Evolutionary conservation across 2,113 vertebrate genomes (phyloP).

Genomic region (Callionymus lyra): DNA sequence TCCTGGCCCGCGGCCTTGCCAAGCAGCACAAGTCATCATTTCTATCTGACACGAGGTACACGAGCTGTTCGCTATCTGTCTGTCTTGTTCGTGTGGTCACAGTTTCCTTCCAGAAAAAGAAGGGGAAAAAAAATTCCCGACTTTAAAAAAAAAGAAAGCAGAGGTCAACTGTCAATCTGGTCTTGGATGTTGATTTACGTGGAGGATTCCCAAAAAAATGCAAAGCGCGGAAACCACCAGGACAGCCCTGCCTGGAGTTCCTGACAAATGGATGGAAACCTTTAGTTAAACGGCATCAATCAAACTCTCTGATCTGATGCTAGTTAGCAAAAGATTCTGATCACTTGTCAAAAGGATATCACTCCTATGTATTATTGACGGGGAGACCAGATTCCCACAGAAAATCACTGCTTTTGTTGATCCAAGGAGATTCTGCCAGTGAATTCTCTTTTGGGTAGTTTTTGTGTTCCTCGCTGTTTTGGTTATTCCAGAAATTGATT

Average conservation of each 20-base stretch:
- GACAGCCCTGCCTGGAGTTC: constrained; percentile 31
- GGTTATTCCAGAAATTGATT: no score
- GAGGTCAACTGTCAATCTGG: constrained; percentile 31
- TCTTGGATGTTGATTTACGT: constrained; percentile 44
- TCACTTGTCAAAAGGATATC: constrained; percentile 22
- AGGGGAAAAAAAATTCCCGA: constrained; percentile 28
- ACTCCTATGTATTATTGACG: neutral
- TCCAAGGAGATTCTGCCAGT: no score
- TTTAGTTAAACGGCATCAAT: constrained; percentile 59
- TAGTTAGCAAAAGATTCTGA: constrained; percentile 3
- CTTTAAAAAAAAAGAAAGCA: constrained; percentile 13
- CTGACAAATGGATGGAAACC: constrained; percentile 57
- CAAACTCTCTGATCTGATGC: constrained; percentile 50
- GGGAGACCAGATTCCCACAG: neutral
- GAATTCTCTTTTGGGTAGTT: no score
- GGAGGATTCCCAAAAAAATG: constrained; percentile 55
- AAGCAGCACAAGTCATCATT: constrained; percentile 40
- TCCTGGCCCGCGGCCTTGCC: constrained; percentile 40
- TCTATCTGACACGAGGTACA: constrained; percentile 49
- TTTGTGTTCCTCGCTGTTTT: no score
- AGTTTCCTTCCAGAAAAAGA: constrained; percentile 10
- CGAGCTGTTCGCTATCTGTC: constrained; percentile 37
- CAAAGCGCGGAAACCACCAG: constrained; percentile 41
- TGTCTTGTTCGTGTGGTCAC: constrained; percentile 27
- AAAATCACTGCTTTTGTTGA: neutral